Evolutionary conservation across 2,888 invertebrate genomes (phyloP).

Genomic region (Pemphredon lugubris): DNA sequence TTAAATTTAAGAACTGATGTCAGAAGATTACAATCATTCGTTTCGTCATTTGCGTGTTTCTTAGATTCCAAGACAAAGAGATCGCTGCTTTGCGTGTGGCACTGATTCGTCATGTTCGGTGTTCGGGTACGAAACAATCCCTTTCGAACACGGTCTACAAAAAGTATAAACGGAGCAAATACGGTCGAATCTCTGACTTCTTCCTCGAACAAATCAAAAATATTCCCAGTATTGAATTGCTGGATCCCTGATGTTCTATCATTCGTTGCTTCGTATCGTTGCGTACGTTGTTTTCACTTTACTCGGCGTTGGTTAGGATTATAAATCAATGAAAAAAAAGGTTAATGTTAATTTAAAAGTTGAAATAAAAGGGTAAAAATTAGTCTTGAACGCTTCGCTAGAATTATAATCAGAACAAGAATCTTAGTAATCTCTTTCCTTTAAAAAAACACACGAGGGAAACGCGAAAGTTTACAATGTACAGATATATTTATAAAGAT

Average conservation of each 20-base stretch:
- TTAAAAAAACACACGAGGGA: too few relatives aligned
- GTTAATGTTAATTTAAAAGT: too few relatives aligned
- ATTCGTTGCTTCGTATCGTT: too few relatives aligned
- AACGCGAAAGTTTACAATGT: too few relatives aligned
- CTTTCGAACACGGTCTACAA: constrained; percentile 60
- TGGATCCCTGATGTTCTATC: constrained; percentile 24
- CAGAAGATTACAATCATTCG: not conserved
- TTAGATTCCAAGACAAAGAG: constrained; percentile 54
- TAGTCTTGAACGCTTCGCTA: too few relatives aligned
- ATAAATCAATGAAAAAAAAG: too few relatives aligned
- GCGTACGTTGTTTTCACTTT: too few relatives aligned
- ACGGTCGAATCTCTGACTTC: constrained; percentile 56
- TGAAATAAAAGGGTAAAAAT: too few relatives aligned
- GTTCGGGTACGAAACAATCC: constrained; percentile 31
- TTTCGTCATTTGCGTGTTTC: not conserved
- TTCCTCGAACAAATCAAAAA: constrained; percentile 41
- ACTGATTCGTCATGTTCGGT: constrained; percentile 49
- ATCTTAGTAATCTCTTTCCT: too few relatives aligned
- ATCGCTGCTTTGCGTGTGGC: constrained; percentile 41
- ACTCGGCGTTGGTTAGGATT: too few relatives aligned
- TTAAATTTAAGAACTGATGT: not conserved
- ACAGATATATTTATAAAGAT: too few relatives aligned
- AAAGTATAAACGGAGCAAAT: constrained; percentile 65
- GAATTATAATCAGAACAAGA: too few relatives aligned
- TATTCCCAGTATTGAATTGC: not conserved